These are phyloP conservation scores for Clitarchus hookeri DNA, from an alignment of 2,888 invertebrate genomes.

Conservation along the genomic window DNA sequence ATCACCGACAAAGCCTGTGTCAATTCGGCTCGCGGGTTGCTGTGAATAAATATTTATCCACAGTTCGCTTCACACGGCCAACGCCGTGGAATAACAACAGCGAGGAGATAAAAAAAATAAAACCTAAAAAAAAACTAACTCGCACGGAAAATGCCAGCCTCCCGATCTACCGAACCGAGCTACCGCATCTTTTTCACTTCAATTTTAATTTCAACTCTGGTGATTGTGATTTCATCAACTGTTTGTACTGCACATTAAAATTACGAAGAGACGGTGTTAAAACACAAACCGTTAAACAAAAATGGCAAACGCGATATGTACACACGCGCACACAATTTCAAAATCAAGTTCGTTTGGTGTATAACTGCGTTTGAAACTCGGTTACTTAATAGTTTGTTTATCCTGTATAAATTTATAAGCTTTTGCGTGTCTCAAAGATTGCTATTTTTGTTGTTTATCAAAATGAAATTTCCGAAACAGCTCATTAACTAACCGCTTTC, in stretches of 20 bases:
- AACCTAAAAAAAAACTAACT: too few relatives aligned
- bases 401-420: too few relatives aligned
- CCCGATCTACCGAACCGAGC: background rate
- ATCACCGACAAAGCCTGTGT: slow-evolving; percentile 3
- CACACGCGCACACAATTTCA: background rate
- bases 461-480: too few relatives aligned
- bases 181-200: background rate
- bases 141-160: background rate
- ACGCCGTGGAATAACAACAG: background rate
- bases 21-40: background rate
- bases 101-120: too few relatives aligned
- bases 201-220: background rate
- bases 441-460: too few relatives aligned
- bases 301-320: background rate
- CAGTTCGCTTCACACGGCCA: background rate
- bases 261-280: background rate
- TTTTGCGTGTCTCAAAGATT: too few relatives aligned
- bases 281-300: background rate
- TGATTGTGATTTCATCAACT: background rate
- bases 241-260: background rate
- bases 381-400: too few relatives aligned
- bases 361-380: background rate
- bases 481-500: too few relatives aligned
- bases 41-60: slow-evolving; percentile 3
- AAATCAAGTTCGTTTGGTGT: background rate